Evolutionary conservation across 2,797 vertebrate genomes (phyloP).

Genomic region (Oreochromis grahami): DNA sequence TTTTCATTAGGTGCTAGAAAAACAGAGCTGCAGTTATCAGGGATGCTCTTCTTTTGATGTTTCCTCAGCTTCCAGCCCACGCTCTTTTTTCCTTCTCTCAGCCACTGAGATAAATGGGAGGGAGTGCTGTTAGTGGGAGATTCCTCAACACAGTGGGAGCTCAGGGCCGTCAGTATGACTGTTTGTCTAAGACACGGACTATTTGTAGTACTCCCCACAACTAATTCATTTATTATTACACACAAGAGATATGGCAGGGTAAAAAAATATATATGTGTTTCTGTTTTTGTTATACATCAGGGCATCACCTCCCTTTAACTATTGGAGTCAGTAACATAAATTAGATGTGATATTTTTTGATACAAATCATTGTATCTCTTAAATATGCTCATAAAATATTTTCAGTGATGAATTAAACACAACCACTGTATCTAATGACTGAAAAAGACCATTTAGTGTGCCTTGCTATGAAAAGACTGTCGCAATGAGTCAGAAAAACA

Average conservation of each 20-base stretch:
- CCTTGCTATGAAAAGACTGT: constrained; percentile 26
- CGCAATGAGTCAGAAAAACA: constrained; percentile 34
- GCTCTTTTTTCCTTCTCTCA: constrained; percentile 39
- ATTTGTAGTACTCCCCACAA: constrained; percentile 74
- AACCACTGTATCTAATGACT: constrained; percentile 27
- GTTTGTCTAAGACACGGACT: constrained; percentile 79
- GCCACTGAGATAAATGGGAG: constrained; percentile 68
- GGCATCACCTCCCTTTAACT: constrained; percentile 36
- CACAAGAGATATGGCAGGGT: constrained; percentile 59
- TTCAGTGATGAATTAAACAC: constrained; percentile 26
- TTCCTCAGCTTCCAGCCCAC: constrained; percentile 27
- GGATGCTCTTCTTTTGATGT: constrained; percentile 68
- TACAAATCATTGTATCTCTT: constrained; percentile 23
- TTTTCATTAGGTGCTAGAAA: constrained; percentile 47
- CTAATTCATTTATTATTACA: constrained; percentile 79
- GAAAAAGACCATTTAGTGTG: constrained; percentile 28
- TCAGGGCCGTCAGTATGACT: constrained; percentile 66
- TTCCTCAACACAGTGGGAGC: constrained; percentile 78
- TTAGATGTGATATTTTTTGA: constrained; percentile 1
- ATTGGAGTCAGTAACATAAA: constrained; percentile 31
- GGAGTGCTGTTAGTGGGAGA: constrained; percentile 81
- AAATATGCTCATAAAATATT: constrained; percentile 14
- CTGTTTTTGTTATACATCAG: constrained; percentile 21
- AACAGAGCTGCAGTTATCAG: constrained; percentile 53
- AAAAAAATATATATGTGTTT: constrained; percentile 34